Evolutionary conservation across 2,113 vertebrate genomes (phyloP), one percentile per base, ranked within the genome.

Genomic region (Cynoglossus semilaevis): DNA sequence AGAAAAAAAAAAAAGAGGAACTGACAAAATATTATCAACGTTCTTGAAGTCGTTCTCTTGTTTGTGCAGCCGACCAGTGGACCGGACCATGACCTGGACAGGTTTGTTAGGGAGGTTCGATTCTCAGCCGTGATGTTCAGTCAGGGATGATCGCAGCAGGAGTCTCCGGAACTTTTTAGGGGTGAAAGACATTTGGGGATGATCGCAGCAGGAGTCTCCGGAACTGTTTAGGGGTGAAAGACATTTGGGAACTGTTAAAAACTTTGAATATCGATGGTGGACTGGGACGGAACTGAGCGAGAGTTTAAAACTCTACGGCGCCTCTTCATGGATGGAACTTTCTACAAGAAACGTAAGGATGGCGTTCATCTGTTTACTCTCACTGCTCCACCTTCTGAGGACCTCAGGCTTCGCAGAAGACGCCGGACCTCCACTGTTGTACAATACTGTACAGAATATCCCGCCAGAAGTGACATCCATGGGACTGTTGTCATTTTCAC

Each of bases 391-490:
- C 46, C 47, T 15, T 51, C 51, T 41, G 46, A 59, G 46, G 51
- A 45, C 15, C 58, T 14, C 57, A 22, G 38, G 51, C 47, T 34
- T 42, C 0, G 2, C 18, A 60, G 38, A 49, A 62, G 58, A 42
- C 57, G 72, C n/a, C 19, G 40, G 71, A 63, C 57, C 58, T 61
- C 16, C 19, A 18, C 58, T 51, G 44, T 76, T 89, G 82, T 89
- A 87, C 73, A 83, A 83, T 73, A 72, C 34, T 89, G 88, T 90
- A 88, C 87, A 90, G 86, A 88, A 86, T 87, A 79, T 70, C 80
- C 58, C 65, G 70, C 22, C 65, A 81, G 37, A 76, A 79, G 57
- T 35, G 41, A 78, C 38, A 74, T 62, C 58, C 71, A 66, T 29
- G 61, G 67, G 70, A 38, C 37, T 44, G 38, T 77, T 68, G 60